Conservation (phyloP, 2,888 invertebrate species). For the Caenorhabditis japonica region DNA sequence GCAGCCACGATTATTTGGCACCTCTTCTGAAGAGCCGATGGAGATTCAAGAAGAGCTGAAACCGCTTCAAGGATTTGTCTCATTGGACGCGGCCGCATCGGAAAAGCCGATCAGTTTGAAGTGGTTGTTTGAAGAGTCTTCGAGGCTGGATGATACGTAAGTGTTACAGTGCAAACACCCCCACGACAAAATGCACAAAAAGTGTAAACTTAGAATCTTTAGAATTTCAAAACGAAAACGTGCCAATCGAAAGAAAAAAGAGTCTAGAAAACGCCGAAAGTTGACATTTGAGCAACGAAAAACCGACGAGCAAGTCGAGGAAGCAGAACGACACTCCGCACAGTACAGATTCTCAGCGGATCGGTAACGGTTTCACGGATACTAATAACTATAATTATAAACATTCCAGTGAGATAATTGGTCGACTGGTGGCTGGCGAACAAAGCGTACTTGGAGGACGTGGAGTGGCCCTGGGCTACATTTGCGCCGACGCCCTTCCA, state of each 20-base stretch:
- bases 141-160: slow-evolving; percentile 39
- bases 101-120: slow-evolving; percentile 62
- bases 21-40: slow-evolving; percentile 14
- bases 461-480: slow-evolving; percentile 60
- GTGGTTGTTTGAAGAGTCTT: slow-evolving; percentile 28
- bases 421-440: slow-evolving; percentile 68
- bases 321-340: slow-evolving; percentile 28
- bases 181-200: background rate
- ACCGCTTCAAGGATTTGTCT: slow-evolving; percentile 53
- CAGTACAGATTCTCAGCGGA: slow-evolving; percentile 51
- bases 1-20: slow-evolving; percentile 12
- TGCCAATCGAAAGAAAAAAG: slow-evolving; percentile 53
- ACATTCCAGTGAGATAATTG: slow-evolving; percentile 60
- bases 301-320: slow-evolving; percentile 28
- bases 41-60: slow-evolving; percentile 19
- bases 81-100: slow-evolving; percentile 44
- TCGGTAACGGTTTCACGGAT: slow-evolving; percentile 42
- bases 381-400: background rate
- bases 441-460: slow-evolving; percentile 61
- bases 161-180: background rate
- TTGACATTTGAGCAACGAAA: slow-evolving; percentile 28
- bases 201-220: slow-evolving; percentile 3
- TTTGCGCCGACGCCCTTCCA: slow-evolving; percentile 50
- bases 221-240: slow-evolving; percentile 35
- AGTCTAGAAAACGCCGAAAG: slow-evolving; percentile 54